Evolutionary conservation across 2,888 invertebrate species (phyloP), one percentile per base, ranked within the genome.

Genomic region (Trilocha varians): DNA sequence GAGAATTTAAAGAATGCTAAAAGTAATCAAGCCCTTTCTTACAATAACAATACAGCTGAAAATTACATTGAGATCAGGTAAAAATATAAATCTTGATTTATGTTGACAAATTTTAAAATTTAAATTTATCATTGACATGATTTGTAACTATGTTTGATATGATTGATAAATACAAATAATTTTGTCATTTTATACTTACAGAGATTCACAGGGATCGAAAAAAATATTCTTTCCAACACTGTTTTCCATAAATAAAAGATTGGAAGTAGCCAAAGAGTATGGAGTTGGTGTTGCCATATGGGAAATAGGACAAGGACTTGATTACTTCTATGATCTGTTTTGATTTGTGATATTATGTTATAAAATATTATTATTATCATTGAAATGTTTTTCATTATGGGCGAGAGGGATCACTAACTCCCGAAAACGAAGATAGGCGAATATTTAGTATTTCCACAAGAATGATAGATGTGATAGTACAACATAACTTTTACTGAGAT

Each of bases 291-390:
- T 98, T 36, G 93, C 97, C 0, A 91, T 98, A 58, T 98, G 98
- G 98, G 98, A 98, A 70, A 78, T 97, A n/a, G 98, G 98, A 0
- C 98, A 98, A 78, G 98, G 98, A 15, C 83, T 98, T 13, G 93
- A 96, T 76, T 98, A 95, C 72, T 98, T 98, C 76, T 98, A 96
- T 73, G 97, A 98, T 86, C 64, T 85, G 51, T 65, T 85, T 50
- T 85, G 62, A 77, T 45, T 54, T 72, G 75, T 79, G 74, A 79
- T 80, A 82, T 61, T 77, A 73, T 57, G 55, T 57, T 52, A 25
- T 11, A 25, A 74, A 72, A n/a, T n/a, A n/a, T n/a, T n/a, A n/a
- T n/a, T n/a, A n/a, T n/a, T n/a, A n/a, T n/a, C n/a, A n/a, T n/a
- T n/a, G n/a, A n/a, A n/a, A n/a, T n/a, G n/a, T n/a, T n/a, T n/a